Evolutionary conservation across 1,140 invertebrate species (phyloP).

Genomic region (Scaptomyza montana): DNA sequence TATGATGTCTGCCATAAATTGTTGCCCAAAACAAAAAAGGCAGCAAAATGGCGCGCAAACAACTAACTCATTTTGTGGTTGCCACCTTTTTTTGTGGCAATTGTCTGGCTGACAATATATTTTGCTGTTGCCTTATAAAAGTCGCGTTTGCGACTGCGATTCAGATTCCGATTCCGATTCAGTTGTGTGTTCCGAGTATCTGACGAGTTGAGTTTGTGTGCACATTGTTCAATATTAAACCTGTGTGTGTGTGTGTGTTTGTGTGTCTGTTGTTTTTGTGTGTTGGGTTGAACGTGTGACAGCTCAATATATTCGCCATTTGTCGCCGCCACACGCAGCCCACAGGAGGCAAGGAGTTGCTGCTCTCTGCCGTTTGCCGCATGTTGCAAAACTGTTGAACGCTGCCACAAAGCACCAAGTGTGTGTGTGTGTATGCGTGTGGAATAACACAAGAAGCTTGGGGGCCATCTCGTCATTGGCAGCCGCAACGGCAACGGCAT

Average conservation of each 20-base stretch:
- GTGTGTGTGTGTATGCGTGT: not conserved
- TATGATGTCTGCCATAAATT: slow-evolving; percentile 45
- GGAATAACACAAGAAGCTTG: slow-evolving; percentile 25
- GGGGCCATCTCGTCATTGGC: slow-evolving; percentile 6
- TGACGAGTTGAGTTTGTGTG: slow-evolving; percentile 53
- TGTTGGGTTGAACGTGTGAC: slow-evolving; percentile 63
- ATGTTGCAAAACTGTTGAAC: slow-evolving; percentile 78
- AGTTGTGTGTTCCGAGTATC: slow-evolving; percentile 11
- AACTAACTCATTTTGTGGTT: slow-evolving; percentile 80
- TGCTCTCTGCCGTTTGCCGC: slow-evolving; percentile 48
- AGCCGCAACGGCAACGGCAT: slow-evolving; percentile 14
- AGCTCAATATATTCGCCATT: slow-evolving; percentile 83
- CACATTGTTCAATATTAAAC: slow-evolving; percentile 72
- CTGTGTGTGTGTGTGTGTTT: slow-evolving; percentile 24
- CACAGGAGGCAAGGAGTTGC: slow-evolving; percentile 40
- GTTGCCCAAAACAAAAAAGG: slow-evolving; percentile 23
- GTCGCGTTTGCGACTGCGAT: slow-evolving; percentile 61
- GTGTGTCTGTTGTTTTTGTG: slow-evolving; percentile 23
- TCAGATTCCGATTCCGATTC: slow-evolving; percentile 55
- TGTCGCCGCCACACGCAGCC: slow-evolving; percentile 62
- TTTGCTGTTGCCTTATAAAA: slow-evolving; percentile 37
- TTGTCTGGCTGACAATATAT: slow-evolving; percentile 50
- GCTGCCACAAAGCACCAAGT: slow-evolving; percentile 36
- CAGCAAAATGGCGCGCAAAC: no score
- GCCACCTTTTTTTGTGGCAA: slow-evolving; percentile 68